phyloP scores from a whole-genome alignment of 2,888 invertebrate genomes.

The Cybosia mesomella region DNA sequence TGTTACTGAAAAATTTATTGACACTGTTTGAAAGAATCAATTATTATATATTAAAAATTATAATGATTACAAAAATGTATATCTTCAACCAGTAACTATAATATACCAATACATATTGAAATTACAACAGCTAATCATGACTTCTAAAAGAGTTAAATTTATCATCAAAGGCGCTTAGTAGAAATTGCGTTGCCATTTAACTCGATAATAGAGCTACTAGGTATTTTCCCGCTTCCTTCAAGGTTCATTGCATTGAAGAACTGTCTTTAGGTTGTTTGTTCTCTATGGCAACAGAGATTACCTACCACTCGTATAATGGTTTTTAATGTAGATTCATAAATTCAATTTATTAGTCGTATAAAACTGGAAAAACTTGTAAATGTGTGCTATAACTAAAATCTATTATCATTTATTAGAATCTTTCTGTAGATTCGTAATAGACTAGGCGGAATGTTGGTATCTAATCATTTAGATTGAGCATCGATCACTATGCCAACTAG shows the following conservation, averaged over 20 bases:
- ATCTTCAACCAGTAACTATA: background rate
- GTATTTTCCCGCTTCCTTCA: background rate
- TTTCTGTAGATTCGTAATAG: background rate
- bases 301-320: background rate
- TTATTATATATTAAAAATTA: background rate
- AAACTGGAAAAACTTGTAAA: background rate
- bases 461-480: background rate
- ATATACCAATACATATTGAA: background rate
- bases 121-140: background rate
- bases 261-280: background rate
- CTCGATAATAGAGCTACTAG: background rate
- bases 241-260: background rate
- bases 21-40: background rate
- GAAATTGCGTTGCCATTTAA: background rate
- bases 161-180: background rate
- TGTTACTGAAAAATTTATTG: background rate
- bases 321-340: background rate
- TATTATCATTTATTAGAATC: slow-evolving; percentile 1
- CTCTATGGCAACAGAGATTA: background rate
- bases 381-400: background rate
- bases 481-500: background rate
- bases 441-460: background rate
- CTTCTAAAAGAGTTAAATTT: background rate
- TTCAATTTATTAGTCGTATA: background rate
- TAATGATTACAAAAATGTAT: background rate